These are phyloP conservation scores for Drosophila trapezifrons DNA, from an alignment of 1,140 invertebrate genomes.

Conservation along the genomic window DNA sequence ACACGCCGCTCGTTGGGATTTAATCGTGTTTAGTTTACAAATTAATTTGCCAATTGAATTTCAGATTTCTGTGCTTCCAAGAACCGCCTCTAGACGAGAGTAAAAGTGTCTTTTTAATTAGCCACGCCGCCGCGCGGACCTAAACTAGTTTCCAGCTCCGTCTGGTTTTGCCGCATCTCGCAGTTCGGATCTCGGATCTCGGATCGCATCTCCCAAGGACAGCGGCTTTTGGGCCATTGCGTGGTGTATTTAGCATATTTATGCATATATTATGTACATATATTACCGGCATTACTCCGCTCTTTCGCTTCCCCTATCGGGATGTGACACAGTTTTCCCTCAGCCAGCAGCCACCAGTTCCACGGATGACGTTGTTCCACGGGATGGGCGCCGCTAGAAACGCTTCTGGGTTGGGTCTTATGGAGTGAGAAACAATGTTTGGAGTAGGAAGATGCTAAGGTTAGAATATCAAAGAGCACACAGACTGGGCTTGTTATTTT, in stretches of 20 bases:
- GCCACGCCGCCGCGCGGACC: conserved; percentile 13
- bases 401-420: background rate
- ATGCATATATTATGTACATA: conserved; percentile 63
- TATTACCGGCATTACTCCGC: conserved; percentile 32
- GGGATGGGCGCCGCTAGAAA: background rate
- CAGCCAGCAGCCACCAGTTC: background rate
- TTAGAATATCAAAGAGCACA: too few species aligned
- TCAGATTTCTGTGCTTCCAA: conserved; percentile 37
- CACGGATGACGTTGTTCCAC: background rate
- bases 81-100: conserved; percentile 36
- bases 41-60: conserved; percentile 57
- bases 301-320: conserved; percentile 12
- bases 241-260: conserved; percentile 60
- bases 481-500: too few species aligned
- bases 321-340: conserved; percentile 55
- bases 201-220: conserved; percentile 49
- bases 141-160: conserved; percentile 50
- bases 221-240: conserved; percentile 58
- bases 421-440: background rate
- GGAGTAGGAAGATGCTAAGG: too few species aligned
- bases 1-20: background rate
- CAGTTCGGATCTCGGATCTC: conserved; percentile 14
- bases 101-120: conserved; percentile 55
- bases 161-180: conserved; percentile 41
- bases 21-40: conserved; percentile 47